phyloP scores from a whole-genome alignment of 2,888 invertebrate genomes.

The Corythucha ciliata region DNA sequence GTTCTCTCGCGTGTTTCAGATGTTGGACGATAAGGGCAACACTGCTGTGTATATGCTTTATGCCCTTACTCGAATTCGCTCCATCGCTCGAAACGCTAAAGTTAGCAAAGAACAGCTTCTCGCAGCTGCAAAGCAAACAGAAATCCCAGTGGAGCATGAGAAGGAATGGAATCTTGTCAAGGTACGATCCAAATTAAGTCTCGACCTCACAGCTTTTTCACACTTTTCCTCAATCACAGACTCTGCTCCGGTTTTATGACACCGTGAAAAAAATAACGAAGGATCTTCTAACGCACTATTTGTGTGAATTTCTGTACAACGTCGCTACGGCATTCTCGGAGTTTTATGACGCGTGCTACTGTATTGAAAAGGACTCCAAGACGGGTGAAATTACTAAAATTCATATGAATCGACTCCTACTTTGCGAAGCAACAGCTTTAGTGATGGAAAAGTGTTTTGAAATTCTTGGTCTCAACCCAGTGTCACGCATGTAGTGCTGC shows the following conservation, averaged over 20 bases:
- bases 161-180: constrained; percentile 94
- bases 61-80: constrained; percentile 86
- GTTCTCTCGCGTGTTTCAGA: constrained; percentile 43
- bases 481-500: constrained; percentile 93
- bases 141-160: constrained; percentile 69
- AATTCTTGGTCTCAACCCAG: constrained; percentile 84
- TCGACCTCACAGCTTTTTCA: neutral
- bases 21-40: constrained; percentile 98
- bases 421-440: constrained; percentile 85
- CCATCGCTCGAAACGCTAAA: constrained; percentile 72
- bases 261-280: constrained; percentile 69
- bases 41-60: constrained; percentile 96
- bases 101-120: constrained; percentile 53
- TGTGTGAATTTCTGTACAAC: constrained; percentile 95
- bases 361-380: constrained; percentile 78
- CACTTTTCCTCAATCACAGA: constrained; percentile 38
- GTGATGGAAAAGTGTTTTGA: constrained; percentile 79
- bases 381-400: constrained; percentile 60
- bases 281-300: constrained; percentile 70
- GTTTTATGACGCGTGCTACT: constrained; percentile 96
- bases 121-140: constrained; percentile 50
- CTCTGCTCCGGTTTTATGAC: constrained; percentile 77
- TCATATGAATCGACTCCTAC: constrained; percentile 73
- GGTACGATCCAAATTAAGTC: constrained; percentile 37
- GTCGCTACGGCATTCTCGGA: constrained; percentile 87